Evolutionary conservation across 2,113 vertebrate genomes (phyloP).

Genomic region (Otolemur garnettii): DNA sequence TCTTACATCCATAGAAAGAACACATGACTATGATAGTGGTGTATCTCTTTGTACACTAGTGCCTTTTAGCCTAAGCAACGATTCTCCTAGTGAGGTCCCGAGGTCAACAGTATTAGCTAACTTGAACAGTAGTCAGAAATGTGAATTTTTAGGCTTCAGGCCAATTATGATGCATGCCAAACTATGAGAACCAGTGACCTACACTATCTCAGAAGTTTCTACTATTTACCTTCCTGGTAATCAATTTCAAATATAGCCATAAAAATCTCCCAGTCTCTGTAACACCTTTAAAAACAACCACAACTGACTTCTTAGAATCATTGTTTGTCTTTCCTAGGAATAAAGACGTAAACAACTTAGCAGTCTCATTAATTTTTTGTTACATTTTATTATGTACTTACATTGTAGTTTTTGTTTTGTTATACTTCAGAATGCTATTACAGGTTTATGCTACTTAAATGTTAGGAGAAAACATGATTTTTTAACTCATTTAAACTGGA

Average conservation of each 20-base stretch:
- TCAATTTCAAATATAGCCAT: background rate
- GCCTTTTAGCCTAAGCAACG: accelerated
- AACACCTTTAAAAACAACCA: background rate
- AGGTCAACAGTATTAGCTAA: background rate
- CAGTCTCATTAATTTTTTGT: background rate
- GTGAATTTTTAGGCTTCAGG: background rate
- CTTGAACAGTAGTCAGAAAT: background rate
- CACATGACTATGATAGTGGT: background rate
- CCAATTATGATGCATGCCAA: background rate
- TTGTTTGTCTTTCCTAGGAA: background rate
- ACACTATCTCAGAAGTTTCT: background rate
- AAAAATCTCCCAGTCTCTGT: background rate
- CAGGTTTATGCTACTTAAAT: background rate
- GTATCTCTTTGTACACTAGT: background rate
- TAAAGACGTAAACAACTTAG: background rate
- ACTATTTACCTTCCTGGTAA: background rate
- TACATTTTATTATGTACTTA: background rate
- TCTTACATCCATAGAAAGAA: background rate
- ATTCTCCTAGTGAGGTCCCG: background rate
- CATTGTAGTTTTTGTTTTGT: background rate
- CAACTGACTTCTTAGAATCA: background rate
- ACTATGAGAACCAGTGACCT: background rate
- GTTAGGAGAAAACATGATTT: background rate
- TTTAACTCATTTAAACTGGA: background rate
- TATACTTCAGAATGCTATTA: background rate